Conservation (phyloP, 2,113 vertebrate genomes). For the Rhinogobius similis region DNA sequence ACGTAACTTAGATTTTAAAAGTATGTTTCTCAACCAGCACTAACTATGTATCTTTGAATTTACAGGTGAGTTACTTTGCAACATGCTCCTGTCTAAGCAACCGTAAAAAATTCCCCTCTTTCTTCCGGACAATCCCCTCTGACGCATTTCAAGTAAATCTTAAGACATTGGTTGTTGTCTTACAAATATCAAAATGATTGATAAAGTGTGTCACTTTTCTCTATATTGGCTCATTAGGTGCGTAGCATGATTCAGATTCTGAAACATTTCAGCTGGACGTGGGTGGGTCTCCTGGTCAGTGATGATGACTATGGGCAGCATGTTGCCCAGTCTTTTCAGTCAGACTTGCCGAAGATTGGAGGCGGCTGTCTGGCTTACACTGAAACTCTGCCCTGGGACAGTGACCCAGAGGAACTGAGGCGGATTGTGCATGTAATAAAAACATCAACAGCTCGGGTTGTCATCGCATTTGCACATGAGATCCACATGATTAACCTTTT, state of each 20-base stretch:
- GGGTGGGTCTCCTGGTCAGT: slow-evolving; percentile 49
- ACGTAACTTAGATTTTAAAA: no score
- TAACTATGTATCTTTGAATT: no score
- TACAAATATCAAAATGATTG: neutral
- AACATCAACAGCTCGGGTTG: slow-evolving; percentile 45
- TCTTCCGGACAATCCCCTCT: slow-evolving; percentile 51
- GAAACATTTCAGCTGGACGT: slow-evolving; percentile 48
- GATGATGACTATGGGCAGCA: slow-evolving; percentile 54
- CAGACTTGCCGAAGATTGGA: slow-evolving; percentile 24
- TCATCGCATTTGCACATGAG: slow-evolving; percentile 53
- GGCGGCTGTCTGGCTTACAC: slow-evolving; percentile 48
- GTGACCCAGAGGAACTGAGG: slow-evolving; percentile 20
- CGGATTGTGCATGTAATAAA: slow-evolving; percentile 39
- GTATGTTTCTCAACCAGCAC: no score
- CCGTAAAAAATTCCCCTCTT: slow-evolving; percentile 52
- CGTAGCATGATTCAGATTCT: slow-evolving; percentile 47
- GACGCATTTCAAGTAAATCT: slow-evolving; percentile 42
- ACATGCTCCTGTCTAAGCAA: slow-evolving; percentile 62
- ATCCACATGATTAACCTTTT: slow-evolving; percentile 43
- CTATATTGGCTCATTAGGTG: neutral
- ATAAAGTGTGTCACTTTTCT: neutral
- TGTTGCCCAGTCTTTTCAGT: slow-evolving; percentile 37
- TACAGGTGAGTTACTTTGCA: slow-evolving; percentile 64
- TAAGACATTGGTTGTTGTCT: neutral
- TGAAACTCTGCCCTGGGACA: slow-evolving; percentile 49